A percentile compares a stretch with the other conserved stretches of the same genome.
Conservation (phyloP, 2,888 invertebrate genomes). For the Chrysolina oricalcia region DNA sequence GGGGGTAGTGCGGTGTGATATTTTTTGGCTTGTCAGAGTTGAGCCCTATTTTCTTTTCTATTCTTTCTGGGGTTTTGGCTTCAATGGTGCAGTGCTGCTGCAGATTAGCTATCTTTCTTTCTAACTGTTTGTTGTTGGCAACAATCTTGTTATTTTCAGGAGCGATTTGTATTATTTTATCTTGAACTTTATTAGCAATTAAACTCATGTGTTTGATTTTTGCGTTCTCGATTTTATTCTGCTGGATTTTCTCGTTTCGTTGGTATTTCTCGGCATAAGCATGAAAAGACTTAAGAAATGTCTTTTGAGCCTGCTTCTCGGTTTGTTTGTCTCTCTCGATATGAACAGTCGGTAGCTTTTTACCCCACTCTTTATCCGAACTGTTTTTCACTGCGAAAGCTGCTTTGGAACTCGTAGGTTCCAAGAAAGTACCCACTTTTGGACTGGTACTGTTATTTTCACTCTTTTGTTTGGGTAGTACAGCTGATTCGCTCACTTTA, state of each 20-base stretch:
- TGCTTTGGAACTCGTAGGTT: slow-evolving; percentile 46
- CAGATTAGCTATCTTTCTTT: slow-evolving; percentile 65
- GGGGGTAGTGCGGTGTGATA: slow-evolving; percentile 57
- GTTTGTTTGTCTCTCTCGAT: slow-evolving; percentile 61
- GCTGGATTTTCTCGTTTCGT: slow-evolving; percentile 52
- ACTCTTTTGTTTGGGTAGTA: slow-evolving; percentile 47
- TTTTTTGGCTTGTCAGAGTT: slow-evolving; percentile 51
- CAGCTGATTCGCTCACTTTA: slow-evolving; percentile 51
- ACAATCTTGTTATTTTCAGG: slow-evolving; percentile 52
- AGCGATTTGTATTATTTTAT: slow-evolving; percentile 47
- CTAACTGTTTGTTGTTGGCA: slow-evolving; percentile 55
- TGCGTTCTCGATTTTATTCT: slow-evolving; percentile 53
- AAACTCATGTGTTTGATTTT: slow-evolving; percentile 41
- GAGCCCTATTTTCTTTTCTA: slow-evolving; percentile 54
- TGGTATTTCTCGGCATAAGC: slow-evolving; percentile 62
- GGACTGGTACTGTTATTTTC: slow-evolving; percentile 47
- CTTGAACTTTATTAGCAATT: slow-evolving; percentile 29
- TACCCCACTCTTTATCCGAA: slow-evolving; percentile 51
- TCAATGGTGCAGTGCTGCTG: slow-evolving; percentile 66
- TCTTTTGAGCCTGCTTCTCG: slow-evolving; percentile 64
- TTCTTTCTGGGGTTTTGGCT: slow-evolving; percentile 55
- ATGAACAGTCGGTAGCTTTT: slow-evolving; percentile 59
- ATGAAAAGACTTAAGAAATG: slow-evolving; percentile 67
- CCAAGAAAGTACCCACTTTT: slow-evolving; percentile 48
- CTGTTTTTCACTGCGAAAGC: slow-evolving; percentile 39